Evolutionary conservation across 2,888 invertebrate species (phyloP), one percentile per base, ranked within the genome.

Genomic region (Apeira syringaria): DNA sequence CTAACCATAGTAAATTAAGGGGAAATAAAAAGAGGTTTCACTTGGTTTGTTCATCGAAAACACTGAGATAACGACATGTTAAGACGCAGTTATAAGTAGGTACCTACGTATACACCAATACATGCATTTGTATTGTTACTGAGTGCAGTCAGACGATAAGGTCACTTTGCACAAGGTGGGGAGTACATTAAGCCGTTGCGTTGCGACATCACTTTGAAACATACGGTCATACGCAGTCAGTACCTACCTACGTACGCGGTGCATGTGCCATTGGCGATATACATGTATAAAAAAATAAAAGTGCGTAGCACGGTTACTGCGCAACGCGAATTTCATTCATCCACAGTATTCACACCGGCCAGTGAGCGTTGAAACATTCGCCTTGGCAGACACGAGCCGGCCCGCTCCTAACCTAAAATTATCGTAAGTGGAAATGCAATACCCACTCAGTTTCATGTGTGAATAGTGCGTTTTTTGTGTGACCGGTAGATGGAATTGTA

Each of bases 101-200:
- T 45, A 5, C n/a, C 1, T 33, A n/a, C n/a, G n/a, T n/a, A 45
- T 24, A 7, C 43, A 5, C n/a, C 1, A 30, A 22, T 28, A 20
- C 20, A 43, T 74, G 73, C 75, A 73, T 45, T 66, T 59, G 53
- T 66, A 3, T 15, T 70, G 83, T 80, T 75, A 64, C 77, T 50
- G 72, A 81, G 81, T 85, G 86, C 86, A 80, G 64, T 66, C 63
- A 66, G 15, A 79, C 80, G 83, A 83, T 85, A 86, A 85, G 85
- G 82, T 84, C 83, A 78, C 67, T 68, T 64, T 64, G 69, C 47
- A 52, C 64, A 73, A 77, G 81, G 81, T 75, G 82, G 81, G 82
- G 80, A 69, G 59, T 53, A 70, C 70, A 73, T 71, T 65, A 62
- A 56, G 49, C 51, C 50, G 34, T 47, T 31, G 73, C 50, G 34